phyloP scores from a whole-genome alignment of 2,888 invertebrate species.

The Silvanus unidentatus region DNA sequence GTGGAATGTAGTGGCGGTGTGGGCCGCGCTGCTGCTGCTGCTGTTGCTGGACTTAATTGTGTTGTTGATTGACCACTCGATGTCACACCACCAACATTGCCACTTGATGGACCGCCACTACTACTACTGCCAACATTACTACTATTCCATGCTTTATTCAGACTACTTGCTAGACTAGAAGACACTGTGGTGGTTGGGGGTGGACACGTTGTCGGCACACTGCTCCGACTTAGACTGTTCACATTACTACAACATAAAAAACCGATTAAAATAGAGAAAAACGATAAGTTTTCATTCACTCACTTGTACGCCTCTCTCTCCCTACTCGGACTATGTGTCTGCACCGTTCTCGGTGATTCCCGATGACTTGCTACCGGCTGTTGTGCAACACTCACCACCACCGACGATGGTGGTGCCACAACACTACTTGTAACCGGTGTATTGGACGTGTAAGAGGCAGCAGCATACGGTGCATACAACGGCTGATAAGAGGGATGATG shows the following conservation, averaged over 20 bases:
- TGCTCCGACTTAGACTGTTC: constrained; percentile 72
- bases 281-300: constrained; percentile 9
- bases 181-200: constrained; percentile 48
- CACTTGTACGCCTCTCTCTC: constrained; percentile 86
- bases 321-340: constrained; percentile 39
- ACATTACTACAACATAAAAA: constrained; percentile 65
- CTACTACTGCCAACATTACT: constrained; percentile 34
- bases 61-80: constrained; percentile 49
- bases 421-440: constrained; percentile 11
- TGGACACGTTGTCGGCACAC: constrained; percentile 45
- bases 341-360: constrained; percentile 64
- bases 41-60: constrained; percentile 49
- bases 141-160: constrained; percentile 25
- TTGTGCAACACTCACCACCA: constrained; percentile 10
- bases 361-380: constrained; percentile 51
- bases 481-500: constrained; percentile 47
- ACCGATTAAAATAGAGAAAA: no score
- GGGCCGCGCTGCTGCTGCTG: constrained; percentile 44
- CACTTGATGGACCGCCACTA: constrained; percentile 33
- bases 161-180: constrained; percentile 52
- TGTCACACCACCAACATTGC: constrained; percentile 43
- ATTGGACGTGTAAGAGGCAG: constrained; percentile 5
- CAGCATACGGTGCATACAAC: constrained; percentile 72
- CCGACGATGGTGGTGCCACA: constrained; percentile 11
- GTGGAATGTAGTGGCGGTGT: constrained; percentile 39